Evolutionary conservation across 1,140 invertebrate genomes (phyloP).

Genomic region (Asbolus verrucosus): DNA sequence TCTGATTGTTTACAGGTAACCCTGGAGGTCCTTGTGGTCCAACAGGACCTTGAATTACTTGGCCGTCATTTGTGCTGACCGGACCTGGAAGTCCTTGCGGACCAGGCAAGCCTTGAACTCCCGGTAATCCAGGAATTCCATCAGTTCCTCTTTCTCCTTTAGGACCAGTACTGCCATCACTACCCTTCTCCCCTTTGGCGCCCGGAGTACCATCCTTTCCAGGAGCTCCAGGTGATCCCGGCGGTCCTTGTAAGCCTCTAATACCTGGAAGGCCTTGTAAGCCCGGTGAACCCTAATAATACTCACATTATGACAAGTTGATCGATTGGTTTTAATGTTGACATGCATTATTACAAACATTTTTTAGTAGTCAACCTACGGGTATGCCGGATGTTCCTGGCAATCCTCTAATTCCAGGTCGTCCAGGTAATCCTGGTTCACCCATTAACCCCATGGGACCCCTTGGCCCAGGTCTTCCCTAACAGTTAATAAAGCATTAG

Average conservation of each 20-base stretch:
- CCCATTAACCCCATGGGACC: constrained; percentile 59
- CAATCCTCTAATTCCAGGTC: constrained; percentile 47
- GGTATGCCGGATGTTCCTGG: constrained; percentile 44
- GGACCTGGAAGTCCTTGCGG: constrained; percentile 51
- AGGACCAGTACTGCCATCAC: constrained; percentile 57
- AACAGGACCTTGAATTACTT: constrained; percentile 50
- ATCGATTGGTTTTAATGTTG: too few species aligned
- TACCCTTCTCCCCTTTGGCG: constrained; percentile 58
- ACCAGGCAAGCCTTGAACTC: constrained; percentile 55
- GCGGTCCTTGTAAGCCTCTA: constrained; percentile 58
- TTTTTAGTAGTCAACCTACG: constrained; percentile 11
- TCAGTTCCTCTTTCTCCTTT: constrained; percentile 61
- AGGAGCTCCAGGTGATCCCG: constrained; percentile 55
- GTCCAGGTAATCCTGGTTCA: constrained; percentile 61
- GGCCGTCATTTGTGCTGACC: constrained; percentile 30
- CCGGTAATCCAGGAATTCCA: constrained; percentile 58
- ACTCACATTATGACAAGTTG: too few species aligned
- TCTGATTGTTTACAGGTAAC: constrained; percentile 41
- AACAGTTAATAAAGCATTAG: constrained; percentile 34
- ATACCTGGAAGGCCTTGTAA: constrained; percentile 61
- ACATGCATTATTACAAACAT: too few species aligned
- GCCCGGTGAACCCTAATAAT: constrained; percentile 57
- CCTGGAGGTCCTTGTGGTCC: constrained; percentile 54
- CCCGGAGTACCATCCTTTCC: constrained; percentile 58
- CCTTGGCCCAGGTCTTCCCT: constrained; percentile 60